Percentiles rank a stretch among this genome's conserved stretches.
Evolutionary conservation across 2,113 vertebrate species (phyloP).

Genomic region (Ploceus nigricollis): DNA sequence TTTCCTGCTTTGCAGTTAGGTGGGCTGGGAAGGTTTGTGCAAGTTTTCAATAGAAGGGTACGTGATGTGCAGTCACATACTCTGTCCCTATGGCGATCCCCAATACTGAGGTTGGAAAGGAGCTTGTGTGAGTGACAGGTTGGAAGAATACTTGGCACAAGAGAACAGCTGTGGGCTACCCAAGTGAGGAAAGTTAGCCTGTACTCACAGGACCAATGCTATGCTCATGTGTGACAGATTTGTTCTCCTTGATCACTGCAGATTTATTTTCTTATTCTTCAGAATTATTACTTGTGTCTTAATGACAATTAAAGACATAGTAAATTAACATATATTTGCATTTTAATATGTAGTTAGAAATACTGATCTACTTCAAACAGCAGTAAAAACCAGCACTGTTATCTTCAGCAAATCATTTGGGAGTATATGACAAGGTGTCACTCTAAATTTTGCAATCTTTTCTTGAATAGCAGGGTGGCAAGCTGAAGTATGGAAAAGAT

Average conservation of each 20-base stretch:
- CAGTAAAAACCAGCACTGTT: background rate
- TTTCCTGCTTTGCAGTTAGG: background rate
- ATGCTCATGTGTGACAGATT: background rate
- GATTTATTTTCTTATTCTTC: background rate
- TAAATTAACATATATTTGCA: background rate
- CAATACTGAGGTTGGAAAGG: background rate
- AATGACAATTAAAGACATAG: background rate
- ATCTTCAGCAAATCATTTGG: background rate
- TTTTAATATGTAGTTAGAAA: background rate
- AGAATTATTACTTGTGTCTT: background rate
- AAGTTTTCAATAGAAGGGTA: background rate
- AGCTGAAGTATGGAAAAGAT: background rate
- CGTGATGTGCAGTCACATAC: fast-evolving
- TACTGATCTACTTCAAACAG: background rate
- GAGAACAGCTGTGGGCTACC: background rate
- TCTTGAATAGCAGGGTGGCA: background rate
- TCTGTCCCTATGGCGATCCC: background rate
- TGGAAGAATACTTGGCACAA: background rate
- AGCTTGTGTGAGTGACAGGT: background rate
- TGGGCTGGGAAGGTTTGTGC: background rate
- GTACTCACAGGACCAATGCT: background rate
- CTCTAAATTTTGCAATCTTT: background rate
- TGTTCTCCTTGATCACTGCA: background rate
- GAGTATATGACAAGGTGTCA: background rate
- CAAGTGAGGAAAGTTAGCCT: background rate